These are phyloP conservation scores for Campopleginae sp. DNA, from an alignment of 2,888 invertebrate species.

Conservation along the genomic window DNA sequence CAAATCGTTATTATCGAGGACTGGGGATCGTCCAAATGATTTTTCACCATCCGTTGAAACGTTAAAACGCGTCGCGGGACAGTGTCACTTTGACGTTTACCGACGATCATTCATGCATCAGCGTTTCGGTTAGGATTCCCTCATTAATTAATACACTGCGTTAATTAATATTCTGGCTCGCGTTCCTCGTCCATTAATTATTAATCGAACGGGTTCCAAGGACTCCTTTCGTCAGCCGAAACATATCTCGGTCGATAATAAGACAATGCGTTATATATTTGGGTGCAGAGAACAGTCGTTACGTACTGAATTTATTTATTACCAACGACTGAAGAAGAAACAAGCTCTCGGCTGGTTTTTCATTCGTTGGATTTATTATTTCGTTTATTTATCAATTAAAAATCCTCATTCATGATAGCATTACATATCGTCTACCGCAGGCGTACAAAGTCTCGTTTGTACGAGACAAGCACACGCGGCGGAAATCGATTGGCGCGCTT, in stretches of 20 bases:
- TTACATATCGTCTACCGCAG: constrained; percentile 62
- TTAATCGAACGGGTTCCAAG: constrained; percentile 62
- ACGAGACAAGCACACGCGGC: constrained; percentile 68
- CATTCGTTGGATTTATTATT: constrained; percentile 10
- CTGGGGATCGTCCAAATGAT: background rate
- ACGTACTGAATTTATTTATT: background rate
- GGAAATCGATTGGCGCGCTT: constrained; percentile 74
- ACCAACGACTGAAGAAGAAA: constrained; percentile 18
- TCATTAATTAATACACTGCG: constrained; percentile 57
- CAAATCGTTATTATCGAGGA: too few relatives aligned
- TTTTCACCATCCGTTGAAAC: background rate
- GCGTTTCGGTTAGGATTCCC: constrained; percentile 39
- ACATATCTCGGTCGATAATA: constrained; percentile 51
- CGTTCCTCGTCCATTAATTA: constrained; percentile 57
- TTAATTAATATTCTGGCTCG: constrained; percentile 67
- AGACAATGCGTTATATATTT: constrained; percentile 36
- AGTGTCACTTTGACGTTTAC: constrained; percentile 8
- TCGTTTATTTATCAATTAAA: constrained; percentile 6
- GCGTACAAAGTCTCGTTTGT: constrained; percentile 58
- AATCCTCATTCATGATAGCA: constrained; percentile 52
- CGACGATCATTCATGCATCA: constrained; percentile 9
- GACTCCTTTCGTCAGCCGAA: constrained; percentile 60
- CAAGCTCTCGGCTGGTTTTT: background rate
- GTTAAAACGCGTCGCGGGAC: background rate
- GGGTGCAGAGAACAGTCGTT: background rate